Conservation (phyloP, 2,888 invertebrate genomes). For the Eupithecia subumbrata region DNA sequence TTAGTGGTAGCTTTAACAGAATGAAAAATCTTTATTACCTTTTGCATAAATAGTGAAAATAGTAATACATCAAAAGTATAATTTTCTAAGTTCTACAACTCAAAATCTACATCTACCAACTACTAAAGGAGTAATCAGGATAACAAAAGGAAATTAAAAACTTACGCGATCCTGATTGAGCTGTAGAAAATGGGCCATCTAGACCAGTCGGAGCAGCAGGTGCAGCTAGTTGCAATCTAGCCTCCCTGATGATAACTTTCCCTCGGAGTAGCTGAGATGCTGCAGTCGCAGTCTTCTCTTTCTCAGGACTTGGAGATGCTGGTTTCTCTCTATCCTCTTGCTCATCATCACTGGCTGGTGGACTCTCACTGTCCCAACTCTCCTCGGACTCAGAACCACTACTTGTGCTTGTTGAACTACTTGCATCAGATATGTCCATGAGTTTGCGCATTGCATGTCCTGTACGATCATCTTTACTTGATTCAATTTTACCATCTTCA, state of each 20-base stretch:
- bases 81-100: not conserved
- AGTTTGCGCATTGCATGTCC: constrained; percentile 79
- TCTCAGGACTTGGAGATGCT: constrained; percentile 74
- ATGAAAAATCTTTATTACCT: constrained; percentile 19
- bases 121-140: not conserved
- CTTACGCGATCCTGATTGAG: constrained; percentile 73
- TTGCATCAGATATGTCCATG: constrained; percentile 80
- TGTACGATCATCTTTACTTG: constrained; percentile 71
- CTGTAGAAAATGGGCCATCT: constrained; percentile 87
- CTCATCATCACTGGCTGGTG: constrained; percentile 65
- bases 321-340: constrained; percentile 65
- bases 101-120: not conserved
- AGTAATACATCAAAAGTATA: not conserved
- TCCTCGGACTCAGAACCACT: constrained; percentile 78
- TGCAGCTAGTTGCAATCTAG: constrained; percentile 85
- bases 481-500: constrained; percentile 68
- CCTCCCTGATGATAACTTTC: constrained; percentile 88
- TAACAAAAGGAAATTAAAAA: constrained; percentile 25
- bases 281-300: constrained; percentile 62
- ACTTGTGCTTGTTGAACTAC: constrained; percentile 75
- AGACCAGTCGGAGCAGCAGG: constrained; percentile 73
- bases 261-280: constrained; percentile 84
- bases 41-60: constrained; percentile 8
- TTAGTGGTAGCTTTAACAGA: constrained; percentile 14
- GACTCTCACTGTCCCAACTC: constrained; percentile 77